These are phyloP conservation scores for Tenebrio molitor DNA, from an alignment of 1,140 invertebrate species.

Conservation along the genomic window DNA sequence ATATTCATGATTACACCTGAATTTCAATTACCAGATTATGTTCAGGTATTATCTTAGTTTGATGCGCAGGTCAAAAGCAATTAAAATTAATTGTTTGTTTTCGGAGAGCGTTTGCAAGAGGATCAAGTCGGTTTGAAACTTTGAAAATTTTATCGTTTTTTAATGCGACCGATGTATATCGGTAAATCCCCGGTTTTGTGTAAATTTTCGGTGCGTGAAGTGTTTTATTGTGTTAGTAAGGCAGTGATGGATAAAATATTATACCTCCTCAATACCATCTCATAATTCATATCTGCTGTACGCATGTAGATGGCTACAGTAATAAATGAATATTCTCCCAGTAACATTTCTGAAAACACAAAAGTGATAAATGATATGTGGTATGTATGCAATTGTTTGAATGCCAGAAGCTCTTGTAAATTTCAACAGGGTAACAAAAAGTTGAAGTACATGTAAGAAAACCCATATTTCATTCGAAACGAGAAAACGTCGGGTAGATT, in stretches of 20 bases:
- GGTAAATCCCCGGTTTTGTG: neutral
- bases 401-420: slow-evolving; percentile 1
- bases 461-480: slow-evolving; percentile 23
- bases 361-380: slow-evolving; percentile 30
- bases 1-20: too few species aligned
- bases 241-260: slow-evolving; percentile 33
- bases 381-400: slow-evolving; percentile 23
- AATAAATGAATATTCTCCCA: slow-evolving; percentile 26
- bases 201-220: neutral
- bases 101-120: too few species aligned
- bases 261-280: slow-evolving; percentile 1
- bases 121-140: too few species aligned
- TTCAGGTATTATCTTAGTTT: too few species aligned
- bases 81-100: too few species aligned
- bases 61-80: too few species aligned
- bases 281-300: slow-evolving; percentile 10
- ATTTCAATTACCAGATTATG: too few species aligned
- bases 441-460: slow-evolving; percentile 8
- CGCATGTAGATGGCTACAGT: neutral
- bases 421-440: slow-evolving; percentile 34
- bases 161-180: too few species aligned
- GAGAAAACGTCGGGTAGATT: neutral
- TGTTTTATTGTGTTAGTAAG: slow-evolving; percentile 14
- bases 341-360: slow-evolving; percentile 23
- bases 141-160: too few species aligned